Evolutionary conservation across 2,888 invertebrate genomes (phyloP), one percentile per base, ranked within the genome.

Genomic region (Blastobasis adustella): DNA sequence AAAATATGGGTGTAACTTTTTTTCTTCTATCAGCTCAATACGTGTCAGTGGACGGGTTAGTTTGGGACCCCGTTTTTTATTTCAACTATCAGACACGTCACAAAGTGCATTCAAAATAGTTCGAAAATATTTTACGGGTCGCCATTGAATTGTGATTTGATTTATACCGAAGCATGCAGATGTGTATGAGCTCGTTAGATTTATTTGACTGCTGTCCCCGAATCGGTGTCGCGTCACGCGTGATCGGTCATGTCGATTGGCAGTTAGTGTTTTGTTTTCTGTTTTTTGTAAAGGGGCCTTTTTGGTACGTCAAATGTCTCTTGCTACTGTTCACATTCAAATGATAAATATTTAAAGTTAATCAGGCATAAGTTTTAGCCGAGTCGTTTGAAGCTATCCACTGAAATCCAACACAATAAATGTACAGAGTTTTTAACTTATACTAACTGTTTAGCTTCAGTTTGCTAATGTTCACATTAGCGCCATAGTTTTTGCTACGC

Each of bases 1-100:
- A 87, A 88, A 87, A 88, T 88, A 88, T 88, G 88, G 88, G 88
- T 88, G 88, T 85, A 83, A 78, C 86, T 79, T 87, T 85, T 85
- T 85, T 83, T 84, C 74, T 76, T 84, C 74, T 76, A 72, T 75
- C 73, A 66, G 71, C 69, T 83, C 73, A 81, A 85, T 85, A 74
- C 82, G 80, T 85, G 86, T 80, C 83, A 83, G 77, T 74, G 82
- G 79, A 82, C 86, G 88, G 86, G 86, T 86, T 88, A 81, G 79
- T 77, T 82, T 81, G 84, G 82, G 81, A 76, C 63, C 62, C 59
- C 57, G 66, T 77, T 83, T 82, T 82, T 81, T 76, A 61, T 63
- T 62, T 63, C 39, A 47, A 54, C 45, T 67, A 60, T 65, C 65
- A 59, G 58, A 67, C 64, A 68, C 23, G 23, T 23, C 61, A 73